A percentile compares a stretch with the other conserved stretches of the same genome.
phyloP scores from a whole-genome alignment of 2,113 vertebrate genomes.

The Colistium nudipinnis region DNA sequence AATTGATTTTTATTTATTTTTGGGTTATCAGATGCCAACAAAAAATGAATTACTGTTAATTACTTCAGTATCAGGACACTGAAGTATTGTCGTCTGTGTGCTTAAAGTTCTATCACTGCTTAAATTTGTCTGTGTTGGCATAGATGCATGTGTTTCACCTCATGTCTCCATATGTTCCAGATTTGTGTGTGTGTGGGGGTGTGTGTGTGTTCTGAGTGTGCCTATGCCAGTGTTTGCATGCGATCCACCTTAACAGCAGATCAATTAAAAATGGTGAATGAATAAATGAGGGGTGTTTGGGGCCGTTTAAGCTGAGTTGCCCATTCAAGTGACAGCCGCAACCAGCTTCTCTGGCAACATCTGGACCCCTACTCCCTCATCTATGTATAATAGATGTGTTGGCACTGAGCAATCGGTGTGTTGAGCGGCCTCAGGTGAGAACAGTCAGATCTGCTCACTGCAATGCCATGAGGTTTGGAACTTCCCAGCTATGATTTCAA shows the following conservation, averaged over 20 bases:
- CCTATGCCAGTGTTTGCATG: background rate
- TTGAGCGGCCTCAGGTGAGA: slow-evolving; percentile 30
- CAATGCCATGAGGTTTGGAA: background rate
- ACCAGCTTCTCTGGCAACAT: slow-evolving; percentile 65
- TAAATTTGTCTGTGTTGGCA: background rate
- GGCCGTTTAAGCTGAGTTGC: slow-evolving; percentile 57
- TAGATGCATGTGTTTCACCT: background rate
- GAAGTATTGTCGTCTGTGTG: background rate
- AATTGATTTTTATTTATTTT: background rate
- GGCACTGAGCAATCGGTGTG: background rate
- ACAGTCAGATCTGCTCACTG: slow-evolving; percentile 1
- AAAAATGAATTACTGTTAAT: no score
- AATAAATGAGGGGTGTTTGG: slow-evolving; percentile 67
- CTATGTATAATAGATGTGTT: slow-evolving; percentile 75
- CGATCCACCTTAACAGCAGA: slow-evolving; percentile 40
- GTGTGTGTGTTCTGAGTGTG: slow-evolving; percentile 6
- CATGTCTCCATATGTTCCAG: background rate
- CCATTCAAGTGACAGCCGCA: slow-evolving; percentile 62
- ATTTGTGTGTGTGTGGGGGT: slow-evolving; percentile 24
- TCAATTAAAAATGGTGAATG: slow-evolving; percentile 62
- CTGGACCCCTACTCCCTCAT: slow-evolving; percentile 44
- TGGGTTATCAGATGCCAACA: background rate
- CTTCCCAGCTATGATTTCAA: background rate
- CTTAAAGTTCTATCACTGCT: background rate
- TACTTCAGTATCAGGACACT: background rate